Percentiles rank a stretch among this genome's conserved stretches.
phyloP scores from a whole-genome alignment of 2,797 vertebrate genomes.

The Chaetophractus vellerosus region DNA sequence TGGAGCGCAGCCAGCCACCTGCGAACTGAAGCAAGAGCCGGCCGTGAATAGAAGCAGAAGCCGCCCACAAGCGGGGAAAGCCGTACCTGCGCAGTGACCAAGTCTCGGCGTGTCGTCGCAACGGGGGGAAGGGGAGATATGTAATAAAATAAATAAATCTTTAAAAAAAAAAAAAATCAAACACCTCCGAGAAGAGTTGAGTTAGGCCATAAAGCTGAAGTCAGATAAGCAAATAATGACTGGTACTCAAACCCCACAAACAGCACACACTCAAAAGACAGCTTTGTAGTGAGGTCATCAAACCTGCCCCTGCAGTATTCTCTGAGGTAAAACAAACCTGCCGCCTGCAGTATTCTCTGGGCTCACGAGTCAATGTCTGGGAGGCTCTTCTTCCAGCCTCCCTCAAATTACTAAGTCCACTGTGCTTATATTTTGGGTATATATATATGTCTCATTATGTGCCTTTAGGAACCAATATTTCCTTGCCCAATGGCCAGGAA shows the following conservation, averaged over 20 bases:
- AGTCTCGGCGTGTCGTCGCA: no score
- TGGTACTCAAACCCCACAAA: not conserved
- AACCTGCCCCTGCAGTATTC: not conserved
- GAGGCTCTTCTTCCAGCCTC: not conserved
- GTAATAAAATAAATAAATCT: no score
- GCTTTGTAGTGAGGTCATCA: not conserved
- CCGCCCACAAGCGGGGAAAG: no score
- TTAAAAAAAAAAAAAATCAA: no score
- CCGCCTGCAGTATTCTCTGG: not conserved
- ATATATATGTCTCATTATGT: not conserved
- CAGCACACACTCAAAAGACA: not conserved
- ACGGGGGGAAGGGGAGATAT: no score
- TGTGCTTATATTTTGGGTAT: not conserved
- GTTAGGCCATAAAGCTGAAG: constrained; percentile 19
- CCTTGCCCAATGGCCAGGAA: not conserved
- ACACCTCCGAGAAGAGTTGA: not conserved
- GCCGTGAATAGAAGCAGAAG: no score
- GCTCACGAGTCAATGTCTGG: not conserved
- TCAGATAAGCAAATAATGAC: not conserved
- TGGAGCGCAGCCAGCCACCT: no score
- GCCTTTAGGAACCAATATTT: not conserved
- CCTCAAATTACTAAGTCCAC: constrained; percentile 20
- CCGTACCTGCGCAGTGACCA: no score
- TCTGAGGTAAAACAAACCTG: not conserved
- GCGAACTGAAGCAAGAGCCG: no score